phyloP scores from a whole-genome alignment of 2,888 invertebrate species.

The Parnassius apollo region DNA sequence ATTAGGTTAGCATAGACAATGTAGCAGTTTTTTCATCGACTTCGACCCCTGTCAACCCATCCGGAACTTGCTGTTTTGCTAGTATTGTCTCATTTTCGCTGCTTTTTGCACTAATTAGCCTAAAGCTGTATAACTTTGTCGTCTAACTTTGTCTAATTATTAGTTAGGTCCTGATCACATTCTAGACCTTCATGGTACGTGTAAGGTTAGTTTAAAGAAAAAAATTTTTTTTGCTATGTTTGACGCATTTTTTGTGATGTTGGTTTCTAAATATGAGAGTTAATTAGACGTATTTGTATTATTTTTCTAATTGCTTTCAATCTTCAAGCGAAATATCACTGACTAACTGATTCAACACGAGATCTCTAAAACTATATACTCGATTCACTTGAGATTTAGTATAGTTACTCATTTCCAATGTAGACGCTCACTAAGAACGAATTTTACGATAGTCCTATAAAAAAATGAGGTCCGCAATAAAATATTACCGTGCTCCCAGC shows the following conservation, averaged over 20 bases:
- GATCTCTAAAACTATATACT: no score
- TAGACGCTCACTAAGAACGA: no score
- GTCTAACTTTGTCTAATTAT: conserved; percentile 19
- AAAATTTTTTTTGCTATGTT: no score
- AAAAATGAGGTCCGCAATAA: no score
- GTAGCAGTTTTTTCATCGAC: conserved; percentile 1
- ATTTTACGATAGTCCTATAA: no score
- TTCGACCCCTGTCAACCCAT: conserved; percentile 16
- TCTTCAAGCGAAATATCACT: no score
- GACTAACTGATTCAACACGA: no score
- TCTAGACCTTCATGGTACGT: conserved; percentile 25
- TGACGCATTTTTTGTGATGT: not conserved
- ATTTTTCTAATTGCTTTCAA: no score
- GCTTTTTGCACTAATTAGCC: conserved; percentile 27
- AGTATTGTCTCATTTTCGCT: conserved; percentile 13
- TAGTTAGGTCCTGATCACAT: conserved; percentile 26
- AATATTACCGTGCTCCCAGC: no score
- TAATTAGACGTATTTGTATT: no score
- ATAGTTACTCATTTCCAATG: no score
- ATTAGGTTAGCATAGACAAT: not conserved
- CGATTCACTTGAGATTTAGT: no score
- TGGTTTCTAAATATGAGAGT: not conserved
- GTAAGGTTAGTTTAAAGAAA: conserved; percentile 16
- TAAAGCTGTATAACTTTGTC: conserved; percentile 5
- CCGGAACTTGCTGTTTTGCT: conserved; percentile 22